A percentile compares a stretch with the other conserved stretches of the same genome.
Conservation (phyloP, 2,797 vertebrate species). For the Muraenolepis orangiensis region DNA sequence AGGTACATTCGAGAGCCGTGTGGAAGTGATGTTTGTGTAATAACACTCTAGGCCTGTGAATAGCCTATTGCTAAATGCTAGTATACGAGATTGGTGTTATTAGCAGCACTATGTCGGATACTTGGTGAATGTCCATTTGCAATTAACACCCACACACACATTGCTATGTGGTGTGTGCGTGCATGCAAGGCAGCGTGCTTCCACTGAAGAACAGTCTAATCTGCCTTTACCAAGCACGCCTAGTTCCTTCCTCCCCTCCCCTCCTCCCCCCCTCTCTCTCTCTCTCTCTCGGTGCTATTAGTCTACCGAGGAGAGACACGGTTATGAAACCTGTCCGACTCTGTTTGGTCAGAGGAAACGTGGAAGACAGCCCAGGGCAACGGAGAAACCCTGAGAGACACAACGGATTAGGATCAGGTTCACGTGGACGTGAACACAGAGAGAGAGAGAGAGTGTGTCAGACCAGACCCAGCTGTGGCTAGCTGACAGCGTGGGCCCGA, state of each 20-base stretch:
- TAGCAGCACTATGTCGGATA: neutral
- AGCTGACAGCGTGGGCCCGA: too few relatives aligned
- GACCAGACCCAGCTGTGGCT: neutral
- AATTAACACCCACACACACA: neutral
- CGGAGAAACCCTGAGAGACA: neutral
- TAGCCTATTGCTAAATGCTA: neutral
- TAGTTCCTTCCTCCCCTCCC: neutral
- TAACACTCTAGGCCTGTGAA: neutral
- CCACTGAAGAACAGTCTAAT: too few relatives aligned
- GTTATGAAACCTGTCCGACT: neutral
- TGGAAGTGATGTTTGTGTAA: neutral
- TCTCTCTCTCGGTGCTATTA: neutral
- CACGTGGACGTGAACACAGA: too few relatives aligned
- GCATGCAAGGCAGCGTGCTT: too few relatives aligned
- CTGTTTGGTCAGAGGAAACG: neutral
- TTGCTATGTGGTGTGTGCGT: too few relatives aligned
- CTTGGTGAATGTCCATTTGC: neutral
- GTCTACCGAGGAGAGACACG: neutral
- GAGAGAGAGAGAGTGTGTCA: too few relatives aligned
- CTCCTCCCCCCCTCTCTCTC: neutral
- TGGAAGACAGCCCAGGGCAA: neutral
- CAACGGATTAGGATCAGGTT: neutral
- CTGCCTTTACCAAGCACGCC: too few relatives aligned
- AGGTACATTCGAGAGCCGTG: too few relatives aligned
- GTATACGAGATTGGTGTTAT: neutral